A percentile compares a stretch with the other conserved stretches of the same genome.
phyloP scores from a whole-genome alignment of 2,888 invertebrate genomes.

The Caenorhabditis macrosperma region DNA sequence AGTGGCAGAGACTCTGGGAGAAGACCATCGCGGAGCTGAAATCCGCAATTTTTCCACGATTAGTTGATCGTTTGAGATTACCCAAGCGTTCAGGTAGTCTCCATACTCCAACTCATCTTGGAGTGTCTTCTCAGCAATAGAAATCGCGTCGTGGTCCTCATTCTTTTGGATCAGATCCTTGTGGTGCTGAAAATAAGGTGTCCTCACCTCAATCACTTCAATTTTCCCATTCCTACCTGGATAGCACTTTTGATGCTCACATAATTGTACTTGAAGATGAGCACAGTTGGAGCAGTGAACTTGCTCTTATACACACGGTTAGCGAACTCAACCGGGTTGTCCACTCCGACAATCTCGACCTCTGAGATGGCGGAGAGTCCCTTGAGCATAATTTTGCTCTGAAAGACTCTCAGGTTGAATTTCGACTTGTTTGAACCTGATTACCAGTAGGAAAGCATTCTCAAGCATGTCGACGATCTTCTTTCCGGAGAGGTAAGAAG shows the following conservation, averaged over 20 bases:
- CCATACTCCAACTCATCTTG: conserved; percentile 70
- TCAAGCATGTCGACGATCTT: conserved; percentile 71
- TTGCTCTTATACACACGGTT: conserved; percentile 71
- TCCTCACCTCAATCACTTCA: background rate
- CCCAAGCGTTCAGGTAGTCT: conserved; percentile 75
- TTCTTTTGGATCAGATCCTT: conserved; percentile 58
- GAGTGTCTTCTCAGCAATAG: conserved; percentile 62
- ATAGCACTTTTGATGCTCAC: conserved; percentile 62
- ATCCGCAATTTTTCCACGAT: background rate
- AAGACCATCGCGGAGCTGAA: conserved; percentile 75
- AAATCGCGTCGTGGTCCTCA: conserved; percentile 62
- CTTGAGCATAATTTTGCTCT: conserved; percentile 74
- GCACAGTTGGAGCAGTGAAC: conserved; percentile 72
- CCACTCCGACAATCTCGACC: conserved; percentile 72
- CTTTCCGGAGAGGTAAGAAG: conserved; percentile 68
- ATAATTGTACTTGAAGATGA: conserved; percentile 74
- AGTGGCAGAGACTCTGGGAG: conserved; percentile 70
- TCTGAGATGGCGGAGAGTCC: conserved; percentile 66
- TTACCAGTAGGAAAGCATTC: conserved; percentile 71
- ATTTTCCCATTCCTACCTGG: conserved; percentile 32
- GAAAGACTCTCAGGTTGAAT: conserved; percentile 22
- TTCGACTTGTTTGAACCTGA: background rate
- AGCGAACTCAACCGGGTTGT: conserved; percentile 70
- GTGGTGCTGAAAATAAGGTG: conserved; percentile 58
- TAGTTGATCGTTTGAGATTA: conserved; percentile 13